phyloP scores from a whole-genome alignment of 2,888 invertebrate species.

The Baccha elongata region DNA sequence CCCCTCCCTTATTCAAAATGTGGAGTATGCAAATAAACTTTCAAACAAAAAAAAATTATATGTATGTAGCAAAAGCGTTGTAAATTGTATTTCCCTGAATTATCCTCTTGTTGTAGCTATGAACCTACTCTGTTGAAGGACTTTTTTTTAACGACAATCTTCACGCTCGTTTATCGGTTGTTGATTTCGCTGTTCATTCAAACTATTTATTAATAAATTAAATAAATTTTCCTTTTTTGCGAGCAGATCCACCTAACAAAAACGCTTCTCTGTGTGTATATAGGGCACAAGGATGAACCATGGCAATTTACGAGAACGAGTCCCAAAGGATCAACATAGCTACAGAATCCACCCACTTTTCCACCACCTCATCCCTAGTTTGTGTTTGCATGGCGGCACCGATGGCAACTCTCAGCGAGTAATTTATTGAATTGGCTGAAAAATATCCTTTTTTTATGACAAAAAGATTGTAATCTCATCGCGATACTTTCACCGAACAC shows the following conservation, averaged over 20 bases:
- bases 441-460: slow-evolving; percentile 54
- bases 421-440: slow-evolving; percentile 67
- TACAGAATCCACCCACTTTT: background rate
- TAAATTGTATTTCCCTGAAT: slow-evolving; percentile 25
- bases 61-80: slow-evolving; percentile 13
- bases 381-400: slow-evolving; percentile 9
- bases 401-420: slow-evolving; percentile 50
- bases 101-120: background rate
- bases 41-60: background rate
- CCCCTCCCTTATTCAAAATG: background rate
- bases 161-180: slow-evolving; percentile 63
- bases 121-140: slow-evolving; percentile 1
- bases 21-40: slow-evolving; percentile 33
- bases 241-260: slow-evolving; percentile 33
- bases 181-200: slow-evolving; percentile 63
- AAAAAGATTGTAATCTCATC: slow-evolving; percentile 55
- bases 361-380: background rate
- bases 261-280: background rate
- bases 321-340: slow-evolving; percentile 39
- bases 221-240: slow-evolving; percentile 31
- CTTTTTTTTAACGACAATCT: slow-evolving; percentile 20
- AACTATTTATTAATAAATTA: slow-evolving; percentile 70
- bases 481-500: slow-evolving; percentile 9
- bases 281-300: slow-evolving; percentile 1
- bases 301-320: slow-evolving; percentile 47